Base-by-base conservation (phyloP, 2,797 vertebrate species). In the Pygocentrus nattereri region DNA sequence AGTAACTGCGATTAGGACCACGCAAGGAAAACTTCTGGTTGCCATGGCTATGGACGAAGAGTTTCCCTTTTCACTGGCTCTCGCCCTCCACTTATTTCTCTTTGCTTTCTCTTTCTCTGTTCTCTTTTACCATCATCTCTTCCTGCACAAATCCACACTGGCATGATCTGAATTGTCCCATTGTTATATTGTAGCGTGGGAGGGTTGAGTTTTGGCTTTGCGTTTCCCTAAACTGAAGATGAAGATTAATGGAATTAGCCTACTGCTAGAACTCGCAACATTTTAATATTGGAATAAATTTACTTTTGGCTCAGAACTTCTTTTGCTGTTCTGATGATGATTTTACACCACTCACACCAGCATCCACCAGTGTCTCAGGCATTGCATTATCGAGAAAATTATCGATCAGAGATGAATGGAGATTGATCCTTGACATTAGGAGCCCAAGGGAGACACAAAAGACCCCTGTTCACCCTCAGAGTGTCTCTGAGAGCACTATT, bases 1-100 rank as follows among this genome's bases (percentile, higher is more conserved):
- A 92, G 86, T 90, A 78, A 92, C 90, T 75, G 88, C 78, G 90
- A 90, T 91, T 90, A 91, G 86, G 84, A 86, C 87, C 38, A 79
- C 85, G 87, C 80, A 64, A 83, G 79, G 90, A 93, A 90, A 91
- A 93, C 87, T 88, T 83, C 74, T 87, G 90, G 93, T 94, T 94
- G 92, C 90, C 89, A 91, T 89, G 92, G 91, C 90, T 92, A 87
- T 91, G 90, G 91, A 90, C 93, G 91, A 93, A 90, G 89, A 94
- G 91, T 88, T 91, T 88, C 89, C 85, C 87, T 89, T 30, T 76
- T 82, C 69, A 58, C 68, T 47, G 47, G 41, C 73, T 64, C 47
- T 31, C 31, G 16, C 44, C 69, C 56, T 15, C 6, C 78, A 18
- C 47, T 82, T 72, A 23, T 69, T 68, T 80, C 81, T 89, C 86